Percentiles rank a stretch among this genome's conserved stretches.
phyloP scores from a whole-genome alignment of 2,113 vertebrate genomes.

The Pica pica region DNA sequence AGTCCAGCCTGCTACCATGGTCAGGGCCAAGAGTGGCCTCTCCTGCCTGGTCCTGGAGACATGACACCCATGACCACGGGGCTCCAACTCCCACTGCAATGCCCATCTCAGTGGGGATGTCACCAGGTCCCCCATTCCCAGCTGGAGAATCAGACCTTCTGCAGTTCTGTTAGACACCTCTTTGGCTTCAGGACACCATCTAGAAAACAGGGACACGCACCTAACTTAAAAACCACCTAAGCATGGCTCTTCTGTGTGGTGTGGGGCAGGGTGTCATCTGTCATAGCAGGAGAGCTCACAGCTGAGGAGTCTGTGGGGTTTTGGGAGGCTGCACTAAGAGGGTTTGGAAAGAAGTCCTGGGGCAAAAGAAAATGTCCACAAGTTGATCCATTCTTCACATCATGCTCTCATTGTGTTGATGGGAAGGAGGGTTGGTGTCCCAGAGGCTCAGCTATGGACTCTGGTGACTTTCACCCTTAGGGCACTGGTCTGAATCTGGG shows the following conservation, averaged over 20 bases:
- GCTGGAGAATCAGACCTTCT: background rate
- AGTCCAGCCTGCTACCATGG: background rate
- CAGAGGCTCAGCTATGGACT: background rate
- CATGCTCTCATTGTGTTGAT: rapidly evolving
- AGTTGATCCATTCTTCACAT: background rate
- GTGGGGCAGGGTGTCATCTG: background rate
- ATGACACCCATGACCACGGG: rapidly evolving
- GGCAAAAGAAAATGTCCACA: background rate
- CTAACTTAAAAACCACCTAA: background rate
- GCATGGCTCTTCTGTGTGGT: rapidly evolving
- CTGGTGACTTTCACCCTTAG: background rate
- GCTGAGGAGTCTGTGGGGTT: background rate
- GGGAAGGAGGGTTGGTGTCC: background rate
- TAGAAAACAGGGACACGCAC: background rate
- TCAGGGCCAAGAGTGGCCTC: background rate
- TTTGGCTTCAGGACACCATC: background rate
- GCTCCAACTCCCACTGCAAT: background rate
- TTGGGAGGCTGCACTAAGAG: background rate
- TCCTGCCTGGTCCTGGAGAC: background rate
- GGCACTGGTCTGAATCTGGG: background rate
- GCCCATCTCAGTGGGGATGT: no score
- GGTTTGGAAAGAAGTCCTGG: background rate
- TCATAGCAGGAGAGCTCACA: background rate
- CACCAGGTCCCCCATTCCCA: background rate
- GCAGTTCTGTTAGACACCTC: background rate